These are phyloP conservation scores for Dryobates pubescens DNA, from an alignment of 2,797 vertebrate species.

Conservation along the genomic window DNA sequence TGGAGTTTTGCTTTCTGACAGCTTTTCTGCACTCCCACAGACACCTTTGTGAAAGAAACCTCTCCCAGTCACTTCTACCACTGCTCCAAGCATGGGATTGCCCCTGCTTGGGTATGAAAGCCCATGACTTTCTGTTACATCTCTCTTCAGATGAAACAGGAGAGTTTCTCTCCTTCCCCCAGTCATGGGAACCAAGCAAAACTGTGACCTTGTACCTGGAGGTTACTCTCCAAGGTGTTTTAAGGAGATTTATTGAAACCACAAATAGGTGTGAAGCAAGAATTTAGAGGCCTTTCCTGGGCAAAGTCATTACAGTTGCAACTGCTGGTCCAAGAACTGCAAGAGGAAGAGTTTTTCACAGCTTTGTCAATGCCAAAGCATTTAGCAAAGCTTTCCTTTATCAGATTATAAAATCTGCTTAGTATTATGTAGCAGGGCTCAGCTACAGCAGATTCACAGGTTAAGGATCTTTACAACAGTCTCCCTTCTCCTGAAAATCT, in stretches of 20 bases:
- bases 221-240: background rate
- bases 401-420: background rate
- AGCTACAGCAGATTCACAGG: background rate
- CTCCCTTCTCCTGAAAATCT: background rate
- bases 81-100: background rate
- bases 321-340: background rate
- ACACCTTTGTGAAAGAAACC: background rate
- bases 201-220: background rate
- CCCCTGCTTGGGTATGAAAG: background rate
- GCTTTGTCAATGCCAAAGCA: background rate
- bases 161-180: background rate
- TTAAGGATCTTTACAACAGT: background rate
- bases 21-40: background rate
- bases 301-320: background rate
- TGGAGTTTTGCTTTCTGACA: background rate
- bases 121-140: accelerated
- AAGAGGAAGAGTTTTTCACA: background rate
- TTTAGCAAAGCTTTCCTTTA: background rate
- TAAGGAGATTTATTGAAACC: background rate
- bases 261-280: background rate
- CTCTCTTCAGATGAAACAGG: background rate
- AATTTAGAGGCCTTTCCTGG: background rate
- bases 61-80: background rate
- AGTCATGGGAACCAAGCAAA: background rate
- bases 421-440: background rate